Evolutionary conservation across 2,888 invertebrate genomes (phyloP).

Genomic region (Margaritifera margaritifera): DNA sequence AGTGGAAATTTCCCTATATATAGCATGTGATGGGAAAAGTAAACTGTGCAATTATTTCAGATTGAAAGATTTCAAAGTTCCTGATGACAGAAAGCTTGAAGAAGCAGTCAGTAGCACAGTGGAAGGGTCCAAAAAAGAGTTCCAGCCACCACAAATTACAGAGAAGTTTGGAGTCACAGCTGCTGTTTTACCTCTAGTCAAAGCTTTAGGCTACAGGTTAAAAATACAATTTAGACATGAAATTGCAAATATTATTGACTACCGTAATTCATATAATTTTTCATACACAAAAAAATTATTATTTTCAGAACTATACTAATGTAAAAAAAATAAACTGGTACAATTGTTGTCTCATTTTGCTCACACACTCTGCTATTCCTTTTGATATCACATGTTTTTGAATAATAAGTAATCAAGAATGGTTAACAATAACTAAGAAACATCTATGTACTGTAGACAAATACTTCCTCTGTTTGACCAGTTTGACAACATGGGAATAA

Average conservation of each 20-base stretch:
- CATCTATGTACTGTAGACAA: too few species aligned
- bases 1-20: neutral
- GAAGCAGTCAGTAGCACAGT: neutral
- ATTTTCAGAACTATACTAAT: too few species aligned
- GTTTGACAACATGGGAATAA: too few species aligned
- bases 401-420: too few species aligned
- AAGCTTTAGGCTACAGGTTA: slow-evolving; percentile 77
- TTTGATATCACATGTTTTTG: too few species aligned
- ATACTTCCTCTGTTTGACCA: too few species aligned
- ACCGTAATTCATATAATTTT: too few species aligned
- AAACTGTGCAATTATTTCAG: slow-evolving; percentile 20
- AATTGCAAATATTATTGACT: neutral
- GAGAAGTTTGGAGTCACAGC: slow-evolving; percentile 83
- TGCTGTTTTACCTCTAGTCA: slow-evolving; percentile 79
- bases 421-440: too few species aligned
- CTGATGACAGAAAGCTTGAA: slow-evolving; percentile 28
- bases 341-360: too few species aligned
- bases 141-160: slow-evolving; percentile 77
- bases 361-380: too few species aligned
- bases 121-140: slow-evolving; percentile 45
- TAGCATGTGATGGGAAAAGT: neutral
- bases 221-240: neutral
- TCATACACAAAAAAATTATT: too few species aligned
- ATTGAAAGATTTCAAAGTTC: slow-evolving; percentile 42
- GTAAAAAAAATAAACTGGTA: too few species aligned